Percentiles rank a stretch among this genome's conserved stretches.
Conservation (phyloP, 2,797 vertebrate genomes). For the Tragelaphus eurycerus region DNA sequence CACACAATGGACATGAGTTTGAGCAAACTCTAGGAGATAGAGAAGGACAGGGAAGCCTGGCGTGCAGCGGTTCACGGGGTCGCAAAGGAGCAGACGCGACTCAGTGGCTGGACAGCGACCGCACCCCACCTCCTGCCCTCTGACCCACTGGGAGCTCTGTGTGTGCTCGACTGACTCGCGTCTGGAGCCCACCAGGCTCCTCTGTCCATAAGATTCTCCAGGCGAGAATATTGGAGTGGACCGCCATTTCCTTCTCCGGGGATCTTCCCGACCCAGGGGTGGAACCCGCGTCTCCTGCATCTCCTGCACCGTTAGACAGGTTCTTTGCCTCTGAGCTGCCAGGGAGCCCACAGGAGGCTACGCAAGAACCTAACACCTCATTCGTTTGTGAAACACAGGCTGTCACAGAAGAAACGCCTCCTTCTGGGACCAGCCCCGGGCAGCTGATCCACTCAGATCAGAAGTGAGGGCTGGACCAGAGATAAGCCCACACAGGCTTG, state of each 20-base stretch:
- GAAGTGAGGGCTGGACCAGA: background rate
- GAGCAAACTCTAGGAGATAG: background rate
- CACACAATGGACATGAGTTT: background rate
- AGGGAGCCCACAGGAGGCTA: background rate
- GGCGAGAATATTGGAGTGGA: background rate
- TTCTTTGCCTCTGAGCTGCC: background rate
- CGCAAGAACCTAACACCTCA: accelerated
- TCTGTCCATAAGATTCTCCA: background rate
- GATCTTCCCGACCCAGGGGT: background rate
- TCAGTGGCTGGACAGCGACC: background rate
- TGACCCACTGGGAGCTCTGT: background rate
- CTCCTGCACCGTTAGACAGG: background rate
- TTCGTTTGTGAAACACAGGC: accelerated
- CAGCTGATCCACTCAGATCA: accelerated
- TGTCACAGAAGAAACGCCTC: accelerated
- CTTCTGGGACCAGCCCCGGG: accelerated
- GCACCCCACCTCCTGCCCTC: background rate
- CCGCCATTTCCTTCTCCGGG: background rate
- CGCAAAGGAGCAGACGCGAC: accelerated
- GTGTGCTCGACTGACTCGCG: background rate
- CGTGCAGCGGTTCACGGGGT: accelerated
- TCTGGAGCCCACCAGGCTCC: background rate
- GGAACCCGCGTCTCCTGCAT: background rate
- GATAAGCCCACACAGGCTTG: accelerated
- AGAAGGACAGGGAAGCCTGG: background rate